Evolutionary conservation across 1,140 invertebrate species (phyloP), one percentile per base, ranked within the genome.

Genomic region (Caenorhabditis brenneri): DNA sequence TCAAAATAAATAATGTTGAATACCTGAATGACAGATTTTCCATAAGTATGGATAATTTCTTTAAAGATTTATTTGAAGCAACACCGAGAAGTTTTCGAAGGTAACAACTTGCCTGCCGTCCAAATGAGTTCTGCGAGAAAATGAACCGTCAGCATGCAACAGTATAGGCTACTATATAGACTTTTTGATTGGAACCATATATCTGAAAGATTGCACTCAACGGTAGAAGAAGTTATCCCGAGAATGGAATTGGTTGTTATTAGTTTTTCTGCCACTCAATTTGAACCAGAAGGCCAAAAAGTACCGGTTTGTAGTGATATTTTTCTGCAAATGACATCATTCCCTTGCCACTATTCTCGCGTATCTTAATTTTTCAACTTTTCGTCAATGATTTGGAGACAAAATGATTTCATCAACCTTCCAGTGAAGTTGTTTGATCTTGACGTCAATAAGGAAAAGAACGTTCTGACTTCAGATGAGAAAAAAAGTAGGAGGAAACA

Each of bases 351-450:
- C 53, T 58, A 27, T 58, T 58, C 53, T 29, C n/a, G 7, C 22
- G n/a, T 5, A 19, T 58, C 53, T 46, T 74, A 74, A 74, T 42
- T 74, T 65, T 74, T 74, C 33, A 74, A 74, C 65, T 74, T 74
- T 74, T 74, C 36, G 36, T 74, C 65, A 74, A 74, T 74, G 65
- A 31, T 42, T 74, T 74, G 65, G 46, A 42, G 65, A 42, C 7
- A 36, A 74, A 42, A 39, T 22, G 19, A 74, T 74, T 24, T 24
- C n/a, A 22, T 42, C 36, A 9, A 12, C n/a, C 65, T 46, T 24
- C 36, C 24, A n/a, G 42, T 10, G 29, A 7, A 46, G 36, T 74
- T 74, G 65, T 74, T 74, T 74, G 65, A 74, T 74, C 65, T 74
- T 42, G 65, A 74, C 65, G 65, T 74, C 65, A 74, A 42, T 19